Evolutionary conservation across 1,140 invertebrate genomes (phyloP).

Genomic region (Limonius californicus): DNA sequence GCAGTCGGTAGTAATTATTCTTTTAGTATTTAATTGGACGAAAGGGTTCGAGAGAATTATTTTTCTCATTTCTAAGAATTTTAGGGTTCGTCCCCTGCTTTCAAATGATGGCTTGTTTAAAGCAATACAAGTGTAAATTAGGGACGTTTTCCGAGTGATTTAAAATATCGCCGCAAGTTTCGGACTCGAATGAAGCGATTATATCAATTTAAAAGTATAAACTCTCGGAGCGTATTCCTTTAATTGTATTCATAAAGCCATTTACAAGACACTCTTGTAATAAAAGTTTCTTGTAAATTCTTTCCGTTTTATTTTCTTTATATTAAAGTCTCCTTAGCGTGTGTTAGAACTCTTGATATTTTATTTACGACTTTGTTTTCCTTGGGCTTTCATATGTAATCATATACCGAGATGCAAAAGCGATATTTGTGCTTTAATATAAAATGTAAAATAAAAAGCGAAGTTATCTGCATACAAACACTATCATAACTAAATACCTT

Average conservation of each 20-base stretch:
- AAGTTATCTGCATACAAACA: neutral
- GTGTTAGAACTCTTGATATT: neutral
- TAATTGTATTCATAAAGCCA: conserved; percentile 11
- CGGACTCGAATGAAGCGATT: conserved; percentile 13
- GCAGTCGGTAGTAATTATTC: conserved; percentile 1
- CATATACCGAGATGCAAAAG: neutral
- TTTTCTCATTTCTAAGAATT: conserved; percentile 14
- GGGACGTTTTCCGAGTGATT: conserved; percentile 13
- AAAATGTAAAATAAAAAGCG: neutral
- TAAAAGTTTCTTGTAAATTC: conserved; percentile 1
- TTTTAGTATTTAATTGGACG: conserved; percentile 14
- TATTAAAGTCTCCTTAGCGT: neutral
- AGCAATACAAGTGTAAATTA: conserved; percentile 15
- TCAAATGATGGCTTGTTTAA: conserved; percentile 14
- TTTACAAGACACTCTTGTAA: neutral
- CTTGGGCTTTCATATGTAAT: neutral
- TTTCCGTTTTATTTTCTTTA: neutral
- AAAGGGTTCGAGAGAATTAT: conserved; percentile 15
- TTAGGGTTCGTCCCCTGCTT: conserved; percentile 11
- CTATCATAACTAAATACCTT: conserved; percentile 13
- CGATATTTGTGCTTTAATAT: neutral
- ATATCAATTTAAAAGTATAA: conserved; percentile 15
- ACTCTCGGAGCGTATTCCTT: conserved; percentile 7
- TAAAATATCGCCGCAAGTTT: conserved; percentile 12
- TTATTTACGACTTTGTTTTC: neutral